phyloP scores from a whole-genome alignment of 2,888 invertebrate genomes.

The Chymomyza caudatula region DNA sequence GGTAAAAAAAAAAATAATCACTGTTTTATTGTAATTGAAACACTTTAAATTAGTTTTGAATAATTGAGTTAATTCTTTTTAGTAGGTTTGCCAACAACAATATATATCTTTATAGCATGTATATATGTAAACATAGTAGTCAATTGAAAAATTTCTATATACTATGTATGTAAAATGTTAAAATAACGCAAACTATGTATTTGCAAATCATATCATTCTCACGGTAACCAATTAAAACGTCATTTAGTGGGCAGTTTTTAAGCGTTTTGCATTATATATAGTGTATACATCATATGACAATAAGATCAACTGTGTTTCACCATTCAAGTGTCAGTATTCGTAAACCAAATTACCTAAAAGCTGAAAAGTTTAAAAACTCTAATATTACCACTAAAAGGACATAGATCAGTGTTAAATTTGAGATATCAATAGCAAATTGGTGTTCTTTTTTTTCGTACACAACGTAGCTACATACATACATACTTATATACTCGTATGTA shows the following conservation, averaged over 20 bases:
- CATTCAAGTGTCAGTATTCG: constrained; percentile 71
- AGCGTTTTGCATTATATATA: constrained; percentile 25
- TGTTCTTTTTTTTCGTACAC: constrained; percentile 44
- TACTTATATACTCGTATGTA: constrained; percentile 49
- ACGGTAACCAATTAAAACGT: constrained; percentile 9
- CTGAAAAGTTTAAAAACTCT: constrained; percentile 9
- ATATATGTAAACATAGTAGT: constrained; percentile 57
- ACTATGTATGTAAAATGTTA: constrained; percentile 20
- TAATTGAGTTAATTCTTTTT: constrained; percentile 35
- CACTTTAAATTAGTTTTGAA: constrained; percentile 30
- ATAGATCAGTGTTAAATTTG: constrained; percentile 24
- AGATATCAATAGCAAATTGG: constrained; percentile 24
- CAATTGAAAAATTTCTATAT: constrained; percentile 44
- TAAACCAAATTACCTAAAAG: constrained; percentile 67
- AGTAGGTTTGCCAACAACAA: constrained; percentile 42
- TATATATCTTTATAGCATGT: constrained; percentile 47
- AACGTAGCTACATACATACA: constrained; percentile 25
- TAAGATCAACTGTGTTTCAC: constrained; percentile 75
- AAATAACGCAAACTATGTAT: constrained; percentile 18
- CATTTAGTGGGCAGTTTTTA: background rate
- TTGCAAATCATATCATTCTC: constrained; percentile 28
- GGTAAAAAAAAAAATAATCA: background rate
- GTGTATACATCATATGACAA: constrained; percentile 73
- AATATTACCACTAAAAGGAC: constrained; percentile 8
- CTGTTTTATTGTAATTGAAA: background rate